These are phyloP conservation scores for Chloroclysta siterata DNA, from an alignment of 2,888 invertebrate genomes.

Conservation along the genomic window DNA sequence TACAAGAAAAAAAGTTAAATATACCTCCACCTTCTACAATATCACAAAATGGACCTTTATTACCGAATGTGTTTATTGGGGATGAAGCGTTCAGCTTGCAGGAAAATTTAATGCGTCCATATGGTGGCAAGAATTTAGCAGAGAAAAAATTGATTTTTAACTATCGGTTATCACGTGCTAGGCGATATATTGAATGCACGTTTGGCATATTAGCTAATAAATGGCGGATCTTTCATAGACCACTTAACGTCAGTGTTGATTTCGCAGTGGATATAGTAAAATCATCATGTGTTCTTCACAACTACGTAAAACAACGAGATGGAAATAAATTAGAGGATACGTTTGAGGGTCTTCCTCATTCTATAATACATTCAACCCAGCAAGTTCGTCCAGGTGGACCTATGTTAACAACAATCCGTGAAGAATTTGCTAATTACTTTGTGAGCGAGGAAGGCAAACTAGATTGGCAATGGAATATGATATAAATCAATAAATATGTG, in stretches of 20 bases:
- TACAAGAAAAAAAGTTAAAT: conserved; percentile 1
- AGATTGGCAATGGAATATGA: too few species aligned
- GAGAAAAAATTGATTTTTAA: conserved; percentile 4
- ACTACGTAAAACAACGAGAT: too few species aligned
- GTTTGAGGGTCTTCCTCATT: too few species aligned
- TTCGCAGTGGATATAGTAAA: not conserved
- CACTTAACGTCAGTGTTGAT: not conserved
- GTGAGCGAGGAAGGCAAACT: too few species aligned
- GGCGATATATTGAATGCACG: conserved; percentile 1
- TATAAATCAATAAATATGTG: too few species aligned
- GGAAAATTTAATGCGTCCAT: conserved; percentile 6
- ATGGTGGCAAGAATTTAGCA: conserved; percentile 2
- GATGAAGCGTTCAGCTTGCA: conserved; percentile 3
- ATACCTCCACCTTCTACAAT: not conserved
- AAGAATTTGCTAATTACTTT: too few species aligned
- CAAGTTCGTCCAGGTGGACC: too few species aligned
- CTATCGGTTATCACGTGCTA: not conserved
- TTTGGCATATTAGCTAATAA: conserved; percentile 2
- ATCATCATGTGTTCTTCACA: too few species aligned
- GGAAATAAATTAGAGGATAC: too few species aligned
- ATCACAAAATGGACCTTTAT: not conserved
- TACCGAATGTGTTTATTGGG: not conserved
- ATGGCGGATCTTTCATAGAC: not conserved
- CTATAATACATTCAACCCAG: too few species aligned
- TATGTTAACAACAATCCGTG: too few species aligned